A percentile compares a stretch with the other conserved stretches of the same genome.
phyloP scores from a whole-genome alignment of 2,113 vertebrate genomes.

The Pipra filicauda region DNA sequence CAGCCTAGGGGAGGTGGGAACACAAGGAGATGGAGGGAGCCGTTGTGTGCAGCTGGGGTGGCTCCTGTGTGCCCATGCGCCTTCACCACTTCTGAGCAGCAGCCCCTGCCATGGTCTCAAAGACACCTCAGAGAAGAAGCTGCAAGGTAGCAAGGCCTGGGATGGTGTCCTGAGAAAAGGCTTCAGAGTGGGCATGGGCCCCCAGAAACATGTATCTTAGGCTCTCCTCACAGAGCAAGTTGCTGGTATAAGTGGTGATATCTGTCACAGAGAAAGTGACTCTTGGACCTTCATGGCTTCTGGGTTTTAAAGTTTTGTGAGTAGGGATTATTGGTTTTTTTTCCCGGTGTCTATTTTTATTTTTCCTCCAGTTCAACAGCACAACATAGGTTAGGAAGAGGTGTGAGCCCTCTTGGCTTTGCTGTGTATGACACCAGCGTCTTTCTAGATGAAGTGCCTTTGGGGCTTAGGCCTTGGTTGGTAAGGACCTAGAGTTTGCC shows the following conservation, averaged over 20 bases:
- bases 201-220: background rate
- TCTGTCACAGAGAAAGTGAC: background rate
- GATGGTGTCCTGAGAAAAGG: background rate
- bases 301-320: background rate
- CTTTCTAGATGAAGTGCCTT: background rate
- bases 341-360: background rate
- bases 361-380: background rate
- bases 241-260: background rate
- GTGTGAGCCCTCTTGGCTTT: background rate
- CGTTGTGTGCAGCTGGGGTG: background rate
- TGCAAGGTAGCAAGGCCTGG: background rate
- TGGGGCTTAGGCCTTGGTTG: background rate
- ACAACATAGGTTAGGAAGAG: background rate
- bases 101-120: accelerated
- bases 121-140: background rate
- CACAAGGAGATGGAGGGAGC: accelerated
- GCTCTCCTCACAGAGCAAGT: background rate
- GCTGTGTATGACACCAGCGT: background rate
- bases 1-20: background rate
- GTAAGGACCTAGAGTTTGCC: background rate
- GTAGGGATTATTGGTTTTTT: background rate
- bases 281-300: background rate
- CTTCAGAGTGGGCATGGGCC: background rate
- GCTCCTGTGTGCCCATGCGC: accelerated
- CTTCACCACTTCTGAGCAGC: background rate